These are phyloP conservation scores for Serrognathus titanus DNA, from an alignment of 2,888 invertebrate species.

Conservation along the genomic window DNA sequence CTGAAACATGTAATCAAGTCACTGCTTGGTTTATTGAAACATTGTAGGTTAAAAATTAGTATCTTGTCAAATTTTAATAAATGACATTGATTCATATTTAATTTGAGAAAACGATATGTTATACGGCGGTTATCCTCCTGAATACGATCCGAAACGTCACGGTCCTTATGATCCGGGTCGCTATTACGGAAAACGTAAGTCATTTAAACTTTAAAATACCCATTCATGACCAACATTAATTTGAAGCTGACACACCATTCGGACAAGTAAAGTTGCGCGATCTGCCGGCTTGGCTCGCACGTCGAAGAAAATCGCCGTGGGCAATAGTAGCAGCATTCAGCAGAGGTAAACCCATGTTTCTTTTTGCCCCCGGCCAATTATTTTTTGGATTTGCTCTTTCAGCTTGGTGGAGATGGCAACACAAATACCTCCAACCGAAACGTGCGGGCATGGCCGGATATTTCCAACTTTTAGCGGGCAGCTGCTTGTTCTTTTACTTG, in stretches of 20 bases:
- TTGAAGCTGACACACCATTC: conserved; percentile 82
- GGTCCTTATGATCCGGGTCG: conserved; percentile 93
- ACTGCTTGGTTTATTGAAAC: too few species aligned
- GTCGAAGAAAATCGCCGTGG: conserved; percentile 75
- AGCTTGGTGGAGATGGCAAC: conserved; percentile 92
- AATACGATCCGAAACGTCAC: conserved; percentile 85
- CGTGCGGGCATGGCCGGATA: conserved; percentile 72
- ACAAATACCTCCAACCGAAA: conserved; percentile 80
- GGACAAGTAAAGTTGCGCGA: conserved; percentile 84
- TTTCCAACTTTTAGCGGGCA: conserved; percentile 66
- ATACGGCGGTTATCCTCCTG: conserved; percentile 88
- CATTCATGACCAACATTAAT: conserved; percentile 6
- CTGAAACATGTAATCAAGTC: too few species aligned
- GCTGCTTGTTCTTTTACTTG: conserved; percentile 74
- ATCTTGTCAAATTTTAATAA: too few species aligned
- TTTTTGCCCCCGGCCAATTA: background rate
- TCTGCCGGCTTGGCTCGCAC: conserved; percentile 76
- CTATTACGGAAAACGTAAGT: conserved; percentile 91
- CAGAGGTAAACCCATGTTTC: conserved; percentile 58
- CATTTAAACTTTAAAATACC: background rate
- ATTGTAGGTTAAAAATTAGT: too few species aligned
- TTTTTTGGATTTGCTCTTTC: conserved; percentile 25
- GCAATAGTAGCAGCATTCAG: conserved; percentile 65
- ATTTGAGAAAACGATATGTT: conserved; percentile 53
- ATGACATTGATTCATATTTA: too few species aligned